Percentiles rank a stretch among this genome's conserved stretches.
Evolutionary conservation across 2,888 invertebrate genomes (phyloP).

Genomic region (Ischnura elegans): DNA sequence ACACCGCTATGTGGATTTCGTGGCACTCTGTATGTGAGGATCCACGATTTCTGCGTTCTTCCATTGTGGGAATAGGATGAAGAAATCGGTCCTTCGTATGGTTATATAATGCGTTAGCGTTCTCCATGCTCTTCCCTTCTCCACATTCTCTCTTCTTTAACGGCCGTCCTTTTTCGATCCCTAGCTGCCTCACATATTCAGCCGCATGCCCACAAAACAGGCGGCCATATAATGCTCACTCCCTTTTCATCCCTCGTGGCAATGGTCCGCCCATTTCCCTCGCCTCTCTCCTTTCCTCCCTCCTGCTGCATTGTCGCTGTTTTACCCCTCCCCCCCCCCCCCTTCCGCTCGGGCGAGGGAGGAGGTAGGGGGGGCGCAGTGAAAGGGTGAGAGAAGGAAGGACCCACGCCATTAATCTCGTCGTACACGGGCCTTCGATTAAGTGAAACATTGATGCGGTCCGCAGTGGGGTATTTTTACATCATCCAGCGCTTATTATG

Average conservation of each 20-base stretch:
- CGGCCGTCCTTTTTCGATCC: background rate
- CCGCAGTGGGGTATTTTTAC: slow-evolving; percentile 13
- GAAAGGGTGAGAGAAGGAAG: background rate
- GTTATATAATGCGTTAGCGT: no score
- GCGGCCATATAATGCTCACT: background rate
- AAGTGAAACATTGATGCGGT: slow-evolving; percentile 56
- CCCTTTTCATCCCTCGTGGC: background rate
- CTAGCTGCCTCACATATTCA: background rate
- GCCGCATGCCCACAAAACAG: background rate
- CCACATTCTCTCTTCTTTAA: background rate
- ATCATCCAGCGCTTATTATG: slow-evolving; percentile 40
- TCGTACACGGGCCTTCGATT: slow-evolving; percentile 48
- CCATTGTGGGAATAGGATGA: no score
- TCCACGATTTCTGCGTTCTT: no score
- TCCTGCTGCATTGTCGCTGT: background rate
- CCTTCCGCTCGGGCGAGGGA: background rate
- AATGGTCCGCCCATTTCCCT: background rate
- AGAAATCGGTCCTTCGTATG: no score
- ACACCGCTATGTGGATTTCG: no score
- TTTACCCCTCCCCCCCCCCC: background rate
- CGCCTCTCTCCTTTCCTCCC: background rate
- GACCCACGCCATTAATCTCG: slow-evolving; percentile 37
- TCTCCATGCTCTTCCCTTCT: background rate
- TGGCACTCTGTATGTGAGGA: no score
- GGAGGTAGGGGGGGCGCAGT: background rate